Evolutionary conservation across 2,797 vertebrate genomes (phyloP), one percentile per base, ranked within the genome.

Genomic region (Cirrhinus mrigala): DNA sequence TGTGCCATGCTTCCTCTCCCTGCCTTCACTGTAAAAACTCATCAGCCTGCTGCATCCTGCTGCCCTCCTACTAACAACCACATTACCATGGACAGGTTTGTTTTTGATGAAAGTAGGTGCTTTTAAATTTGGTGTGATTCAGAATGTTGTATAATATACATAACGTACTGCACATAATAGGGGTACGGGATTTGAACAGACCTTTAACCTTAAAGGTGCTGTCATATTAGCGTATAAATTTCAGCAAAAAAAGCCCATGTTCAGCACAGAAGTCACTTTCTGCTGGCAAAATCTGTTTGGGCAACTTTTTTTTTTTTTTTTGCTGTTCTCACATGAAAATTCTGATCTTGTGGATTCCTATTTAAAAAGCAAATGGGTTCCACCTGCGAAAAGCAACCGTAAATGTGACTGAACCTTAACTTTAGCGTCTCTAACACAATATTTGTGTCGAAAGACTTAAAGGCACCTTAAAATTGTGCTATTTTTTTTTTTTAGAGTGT

Each of bases 41-140:
- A 77, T 56, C 81, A 83, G 81, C 79, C 73, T 78, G 77, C 73
- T 83, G 54, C 79, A 64, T 52, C 33, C 24, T 64, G 60, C 46
- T 40, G 88, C 77, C 86, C 89, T 90, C 83, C 84, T 56, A 91
- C 91, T 91, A 91, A 93, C 89, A n/a, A 2, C 68, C 64, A 27
- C 18, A 76, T 85, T 76, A 71, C 73, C 74, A 68, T 33, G 22
- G 69, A 83, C 75, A 79, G 56, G 37, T 87, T 88, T 83, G 82
- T 73, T 80, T 86, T 79, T 83, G 79, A 58, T 66, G 33, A 83
- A 87, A 89, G 58, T 83, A 73, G 68, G 14, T 60, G 27, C 76
- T 8, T 15, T 22, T 20, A 7, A 48, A 73, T 73, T 29, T 50
- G n/a, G n/a, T 27, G 48, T 73, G 16, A 29, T 74, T 52, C 71